phyloP scores from a whole-genome alignment of 2,797 vertebrate genomes.

The Martes flavigula region DNA sequence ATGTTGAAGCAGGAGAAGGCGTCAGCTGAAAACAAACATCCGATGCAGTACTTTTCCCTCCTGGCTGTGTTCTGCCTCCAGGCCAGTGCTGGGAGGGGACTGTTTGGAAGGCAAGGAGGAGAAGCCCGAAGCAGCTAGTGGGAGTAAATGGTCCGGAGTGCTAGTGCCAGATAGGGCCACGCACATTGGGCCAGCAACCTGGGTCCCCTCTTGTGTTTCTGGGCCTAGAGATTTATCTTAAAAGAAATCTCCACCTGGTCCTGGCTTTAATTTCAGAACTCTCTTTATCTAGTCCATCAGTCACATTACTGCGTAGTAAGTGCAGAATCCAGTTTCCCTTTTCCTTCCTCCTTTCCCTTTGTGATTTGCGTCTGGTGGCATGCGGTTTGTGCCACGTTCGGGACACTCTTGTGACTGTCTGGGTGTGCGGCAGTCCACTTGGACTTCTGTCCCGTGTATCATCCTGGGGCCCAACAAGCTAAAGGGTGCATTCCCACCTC shows the following conservation, averaged over 20 bases:
- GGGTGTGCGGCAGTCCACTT: background rate
- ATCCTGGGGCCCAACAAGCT: background rate
- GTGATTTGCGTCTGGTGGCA: constrained; percentile 1
- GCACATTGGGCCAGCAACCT: background rate
- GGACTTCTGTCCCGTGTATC: background rate
- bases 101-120: background rate
- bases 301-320: background rate
- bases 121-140: background rate
- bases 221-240: constrained; percentile 26
- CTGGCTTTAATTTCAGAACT: constrained; percentile 57
- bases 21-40: background rate
- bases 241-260: constrained; percentile 1
- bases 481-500: background rate
- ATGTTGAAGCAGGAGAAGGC: background rate
- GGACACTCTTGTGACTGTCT: background rate
- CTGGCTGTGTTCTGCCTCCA: background rate
- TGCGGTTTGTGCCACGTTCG: background rate
- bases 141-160: background rate
- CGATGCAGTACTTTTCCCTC: background rate
- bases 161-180: background rate
- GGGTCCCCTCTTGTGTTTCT: constrained; percentile 3
- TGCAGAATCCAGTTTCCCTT: background rate
- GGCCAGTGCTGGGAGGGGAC: background rate
- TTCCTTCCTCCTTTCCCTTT: background rate
- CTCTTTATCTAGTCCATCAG: constrained; percentile 9